Base-by-base conservation (phyloP, 2,797 vertebrate species). In the Hippocampus kuda region DNA sequence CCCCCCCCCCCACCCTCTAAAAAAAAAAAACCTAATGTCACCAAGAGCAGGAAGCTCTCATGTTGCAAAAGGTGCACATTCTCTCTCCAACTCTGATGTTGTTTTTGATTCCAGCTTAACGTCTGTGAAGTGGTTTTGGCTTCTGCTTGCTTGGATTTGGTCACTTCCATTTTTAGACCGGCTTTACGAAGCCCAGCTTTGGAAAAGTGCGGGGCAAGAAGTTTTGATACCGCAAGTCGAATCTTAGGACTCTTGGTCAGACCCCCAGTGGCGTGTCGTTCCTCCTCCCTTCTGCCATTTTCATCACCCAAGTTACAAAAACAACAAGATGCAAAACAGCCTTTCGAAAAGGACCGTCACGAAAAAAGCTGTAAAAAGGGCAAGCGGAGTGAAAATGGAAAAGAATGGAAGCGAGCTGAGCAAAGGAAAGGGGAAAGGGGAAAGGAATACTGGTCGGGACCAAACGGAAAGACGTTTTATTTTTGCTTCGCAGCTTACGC, bases 391-490 rank as follows among this genome's bases (percentile, higher is more conserved):
- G 4, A n/a, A 20, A 53, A 16, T 20, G 30, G 3, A 12, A 56
- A 49, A 67, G 26, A 24, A 63, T 26, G 8, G 24, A 46, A 27
- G 48, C 41, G 5, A 56, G 49, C 26, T 11, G 22, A 57, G 13
- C 38, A 26, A 62, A 30, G 65, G 24, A 48, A 27, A 16, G 24
- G 51, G 65, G 24, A 48, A 27, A 16, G 24, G 51, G 13, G 44
- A 26, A 62, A 30, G 65, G 16, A 60, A 20, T 48, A 38, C 4
- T 46, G n/a, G 20, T 10, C 5, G 15, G 24, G 7, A 59, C 27
- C 67, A 81, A 72, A 71, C 73, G 75, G 75, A 80, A 81, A 74
- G 75, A 77, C 75, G 74, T 80, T 83, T 86, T 74, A 73, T 77
- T 82, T 83, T 83, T 77, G 69, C 82, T 75, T 72, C 67, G 70